phyloP scores from a whole-genome alignment of 92 coral and sea anemone species.

The Actinernus sp. region DNA sequence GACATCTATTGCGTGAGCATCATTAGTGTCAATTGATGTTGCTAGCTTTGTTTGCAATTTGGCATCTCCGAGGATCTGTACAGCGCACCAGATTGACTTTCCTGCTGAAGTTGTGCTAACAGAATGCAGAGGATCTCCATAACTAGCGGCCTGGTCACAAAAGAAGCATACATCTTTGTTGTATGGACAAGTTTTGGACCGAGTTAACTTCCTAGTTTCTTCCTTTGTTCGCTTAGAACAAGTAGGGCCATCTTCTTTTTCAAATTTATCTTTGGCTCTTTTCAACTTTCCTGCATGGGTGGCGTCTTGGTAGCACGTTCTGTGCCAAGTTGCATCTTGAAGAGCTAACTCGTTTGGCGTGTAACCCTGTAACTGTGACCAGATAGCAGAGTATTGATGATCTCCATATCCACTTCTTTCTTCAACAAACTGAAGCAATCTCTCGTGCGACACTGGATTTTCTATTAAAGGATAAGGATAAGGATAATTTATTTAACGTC shows the following conservation, averaged over 20 bases:
- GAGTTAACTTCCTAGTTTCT: constrained; percentile 18
- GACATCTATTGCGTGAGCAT: constrained; percentile 37
- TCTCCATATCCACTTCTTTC: constrained; percentile 38
- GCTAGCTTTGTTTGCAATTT: constrained; percentile 37
- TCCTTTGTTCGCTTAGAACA: constrained; percentile 7
- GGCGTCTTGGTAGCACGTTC: constrained; percentile 36
- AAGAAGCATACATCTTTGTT: constrained; percentile 35
- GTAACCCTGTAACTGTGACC: constrained; percentile 5
- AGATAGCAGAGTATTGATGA: constrained; percentile 15
- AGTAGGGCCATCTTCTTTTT: constrained; percentile 17
- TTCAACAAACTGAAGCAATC: constrained; percentile 24
- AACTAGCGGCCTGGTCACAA: constrained; percentile 24
- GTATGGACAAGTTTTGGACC: constrained; percentile 42
- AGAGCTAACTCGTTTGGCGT: constrained; percentile 17
- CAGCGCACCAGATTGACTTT: constrained; percentile 37
- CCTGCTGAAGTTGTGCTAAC: constrained; percentile 55
- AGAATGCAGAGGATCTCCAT: constrained; percentile 35
- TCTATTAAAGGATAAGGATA: constrained; percentile 14
- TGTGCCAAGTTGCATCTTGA: constrained; percentile 27
- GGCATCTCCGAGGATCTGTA: constrained; percentile 22
- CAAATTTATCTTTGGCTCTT: constrained; percentile 31
- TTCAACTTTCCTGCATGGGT: constrained; percentile 43
- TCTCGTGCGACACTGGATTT: constrained; percentile 35
- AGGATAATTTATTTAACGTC: no score
- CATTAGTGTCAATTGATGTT: constrained; percentile 16